Percentiles rank a stretch among this genome's conserved stretches.
Evolutionary conservation across 30 jellyfish, hydroid and myxozoan genomes (phyloP).

Genomic region (Aurelia aurita complex sp. Pacific): DNA sequence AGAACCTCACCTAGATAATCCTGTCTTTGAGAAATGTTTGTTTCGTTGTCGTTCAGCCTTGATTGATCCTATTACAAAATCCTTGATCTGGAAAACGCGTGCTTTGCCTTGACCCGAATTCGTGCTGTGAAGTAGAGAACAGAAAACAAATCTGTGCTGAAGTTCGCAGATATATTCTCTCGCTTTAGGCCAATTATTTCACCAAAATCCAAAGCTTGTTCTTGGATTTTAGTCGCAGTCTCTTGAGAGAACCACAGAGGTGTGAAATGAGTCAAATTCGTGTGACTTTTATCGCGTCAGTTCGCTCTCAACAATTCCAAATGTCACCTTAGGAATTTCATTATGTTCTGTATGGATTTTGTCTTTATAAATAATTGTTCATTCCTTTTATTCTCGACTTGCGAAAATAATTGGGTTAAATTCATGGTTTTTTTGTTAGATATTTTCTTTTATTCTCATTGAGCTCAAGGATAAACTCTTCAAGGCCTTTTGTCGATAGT

Average conservation of each 20-base stretch:
- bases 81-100: not conserved
- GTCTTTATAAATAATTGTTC: not conserved
- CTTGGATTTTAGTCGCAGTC: too few relatives aligned
- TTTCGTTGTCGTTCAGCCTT: not conserved
- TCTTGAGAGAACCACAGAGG: too few relatives aligned
- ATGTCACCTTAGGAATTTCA: conserved; percentile 32
- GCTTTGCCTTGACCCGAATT: not conserved
- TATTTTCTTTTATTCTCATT: not conserved
- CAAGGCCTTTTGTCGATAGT: not conserved
- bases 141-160: too few relatives aligned
- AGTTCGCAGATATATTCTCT: too few relatives aligned
- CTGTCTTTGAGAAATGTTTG: too few relatives aligned
- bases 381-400: not conserved
- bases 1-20: not conserved
- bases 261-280: too few relatives aligned
- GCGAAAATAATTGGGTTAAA: conserved; percentile 14
- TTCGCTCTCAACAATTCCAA: not conserved
- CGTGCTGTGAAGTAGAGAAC: too few relatives aligned
- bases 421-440: conserved; percentile 4
- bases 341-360: not conserved
- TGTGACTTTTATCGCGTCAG: too few relatives aligned
- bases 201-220: too few relatives aligned
- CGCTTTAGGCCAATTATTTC: too few relatives aligned
- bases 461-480: not conserved
- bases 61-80: not conserved